Conservation (phyloP, 2,888 invertebrate genomes). For the Dynastes maya region DNA sequence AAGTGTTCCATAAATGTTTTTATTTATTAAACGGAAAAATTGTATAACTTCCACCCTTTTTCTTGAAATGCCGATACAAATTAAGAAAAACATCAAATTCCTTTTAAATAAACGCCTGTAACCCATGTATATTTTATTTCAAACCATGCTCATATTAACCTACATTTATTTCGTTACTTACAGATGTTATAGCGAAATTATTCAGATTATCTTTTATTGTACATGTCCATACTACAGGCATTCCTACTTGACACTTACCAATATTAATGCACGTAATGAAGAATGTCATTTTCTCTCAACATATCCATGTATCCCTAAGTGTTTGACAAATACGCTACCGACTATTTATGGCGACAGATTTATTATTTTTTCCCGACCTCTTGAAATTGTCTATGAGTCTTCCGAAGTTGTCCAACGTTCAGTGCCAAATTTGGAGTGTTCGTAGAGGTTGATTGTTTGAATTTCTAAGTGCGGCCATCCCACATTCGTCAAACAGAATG, state of each 20-base stretch:
- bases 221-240: too few relatives aligned
- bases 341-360: conserved; percentile 29
- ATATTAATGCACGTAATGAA: conserved; percentile 11
- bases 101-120: too few relatives aligned
- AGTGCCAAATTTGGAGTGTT: conserved; percentile 43
- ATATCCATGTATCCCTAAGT: neutral
- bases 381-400: conserved; percentile 32
- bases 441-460: conserved; percentile 27
- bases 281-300: neutral
- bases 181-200: too few relatives aligned
- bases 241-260: neutral
- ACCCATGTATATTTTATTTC: too few relatives aligned
- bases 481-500: conserved; percentile 25
- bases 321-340: conserved; percentile 29
- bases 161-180: too few relatives aligned
- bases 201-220: too few relatives aligned
- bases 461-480: conserved; percentile 38
- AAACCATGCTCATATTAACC: too few relatives aligned
- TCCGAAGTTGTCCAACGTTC: conserved; percentile 20
- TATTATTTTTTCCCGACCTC: conserved; percentile 35
- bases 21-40: too few relatives aligned
- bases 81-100: too few relatives aligned
- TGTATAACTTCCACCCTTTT: too few relatives aligned
- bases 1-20: too few relatives aligned
- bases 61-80: too few relatives aligned